Base-by-base conservation (phyloP, 2,797 vertebrate genomes). In the Xiphophorus birchmanni region DNA sequence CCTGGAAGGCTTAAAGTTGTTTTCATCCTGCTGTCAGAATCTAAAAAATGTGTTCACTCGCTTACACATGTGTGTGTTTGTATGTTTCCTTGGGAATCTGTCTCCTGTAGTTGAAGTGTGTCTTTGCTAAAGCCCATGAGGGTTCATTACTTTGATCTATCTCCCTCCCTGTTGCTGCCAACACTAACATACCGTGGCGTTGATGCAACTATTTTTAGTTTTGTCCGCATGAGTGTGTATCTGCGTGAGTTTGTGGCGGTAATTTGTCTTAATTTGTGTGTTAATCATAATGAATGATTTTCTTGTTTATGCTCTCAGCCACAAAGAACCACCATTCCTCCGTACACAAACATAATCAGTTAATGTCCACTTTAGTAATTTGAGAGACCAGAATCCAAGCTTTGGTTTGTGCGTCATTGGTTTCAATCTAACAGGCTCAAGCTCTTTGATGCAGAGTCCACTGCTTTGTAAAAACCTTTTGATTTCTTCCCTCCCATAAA, bases 111-210 rank as follows among this genome's bases (percentile, higher is more conserved):
- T 86, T 86, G 76, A 91, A 89, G 79, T 88, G 88, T 76, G 88
- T 91, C 91, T 94, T 87, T 90, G 81, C 91, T 91, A 90, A 93
- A 95, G 90, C 94, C 91, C 93, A 89, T 42, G 92, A 92, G 94
- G 83, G 80, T 93, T 95, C 90, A 93, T 95, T 93, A 92, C 87
- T 88, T 86, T 90, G 90, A 93, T 95, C 91, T 80, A 87, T 90
- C 92, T 92, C 88, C 87, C 84, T 90, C 84, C 86, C 79, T 78
- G 40, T 86, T 91, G 84, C 81, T 91, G 88, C 90, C 88, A 85
- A 78, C 79, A 44, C 83, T 84, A 84, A 90, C 90, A 89, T 79
- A 86, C 84, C 83, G 87, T 92, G 88, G 89, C 79, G 17, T 92
- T 86, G 80, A 23, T 80, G 58, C 73, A 67, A 77, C 85, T 95